Conservation (phyloP, 2,888 invertebrate genomes). For the Pseudoips prasinana region DNA sequence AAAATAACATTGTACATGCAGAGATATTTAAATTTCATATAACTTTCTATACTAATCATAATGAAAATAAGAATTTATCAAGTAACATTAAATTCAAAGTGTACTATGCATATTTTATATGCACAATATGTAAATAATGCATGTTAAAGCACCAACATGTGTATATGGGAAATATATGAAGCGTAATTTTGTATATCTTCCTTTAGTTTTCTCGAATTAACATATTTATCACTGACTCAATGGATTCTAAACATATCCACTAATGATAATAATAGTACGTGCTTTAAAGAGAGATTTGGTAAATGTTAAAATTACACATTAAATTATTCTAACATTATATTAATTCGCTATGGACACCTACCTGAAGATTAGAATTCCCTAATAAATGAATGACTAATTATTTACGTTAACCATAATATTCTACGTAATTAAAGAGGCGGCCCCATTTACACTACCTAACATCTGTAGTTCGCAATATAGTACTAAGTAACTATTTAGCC, state of each 20-base stretch:
- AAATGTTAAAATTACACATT: conserved; percentile 59
- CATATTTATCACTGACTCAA: conserved; percentile 24
- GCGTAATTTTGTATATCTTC: conserved; percentile 35
- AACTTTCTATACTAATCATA: conserved; percentile 40
- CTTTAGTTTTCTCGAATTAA: conserved; percentile 19
- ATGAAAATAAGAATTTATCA: conserved; percentile 50
- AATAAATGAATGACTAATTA: conserved; percentile 63
- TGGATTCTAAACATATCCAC: conserved; percentile 18
- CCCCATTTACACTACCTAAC: conserved; percentile 67
- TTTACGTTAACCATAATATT: conserved; percentile 47
- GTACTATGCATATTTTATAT: conserved; percentile 56
- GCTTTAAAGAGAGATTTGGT: conserved; percentile 70
- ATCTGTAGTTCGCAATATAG: conserved; percentile 21
- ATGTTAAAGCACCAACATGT: conserved; percentile 64
- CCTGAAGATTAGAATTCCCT: conserved; percentile 64
- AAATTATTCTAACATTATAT: conserved; percentile 54
- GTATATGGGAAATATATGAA: conserved; percentile 49
- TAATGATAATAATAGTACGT: conserved; percentile 35
- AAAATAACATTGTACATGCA: conserved; percentile 55
- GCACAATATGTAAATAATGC: conserved; percentile 49
- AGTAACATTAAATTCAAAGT: conserved; percentile 51
- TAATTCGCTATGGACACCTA: conserved; percentile 63
- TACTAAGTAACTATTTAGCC: no score
- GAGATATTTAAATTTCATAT: conserved; percentile 57
- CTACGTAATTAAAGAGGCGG: conserved; percentile 71